phyloP scores from a whole-genome alignment of 2,797 vertebrate species.

The Bradypodion pumilum region DNA sequence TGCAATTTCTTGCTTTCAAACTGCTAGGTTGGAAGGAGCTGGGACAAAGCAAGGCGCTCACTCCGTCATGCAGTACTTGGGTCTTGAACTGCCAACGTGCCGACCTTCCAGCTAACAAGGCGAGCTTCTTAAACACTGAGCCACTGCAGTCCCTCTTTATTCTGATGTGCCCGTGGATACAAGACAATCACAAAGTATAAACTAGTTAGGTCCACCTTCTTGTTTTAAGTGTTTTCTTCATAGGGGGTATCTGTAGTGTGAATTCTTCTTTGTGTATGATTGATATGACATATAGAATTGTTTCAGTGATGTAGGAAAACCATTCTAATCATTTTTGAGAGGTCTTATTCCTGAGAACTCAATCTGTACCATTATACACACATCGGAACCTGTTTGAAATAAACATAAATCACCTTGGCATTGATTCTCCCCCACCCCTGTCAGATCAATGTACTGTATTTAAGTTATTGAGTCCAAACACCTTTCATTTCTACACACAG shows the following conservation, averaged over 20 bases:
- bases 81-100: too few relatives aligned
- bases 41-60: too few relatives aligned
- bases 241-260: too few relatives aligned
- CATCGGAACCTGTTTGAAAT: neutral
- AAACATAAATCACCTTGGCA: constrained; percentile 7
- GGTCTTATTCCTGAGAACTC: neutral
- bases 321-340: neutral
- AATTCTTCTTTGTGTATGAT: neutral
- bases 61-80: too few relatives aligned
- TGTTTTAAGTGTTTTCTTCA: neutral
- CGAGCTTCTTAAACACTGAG: too few relatives aligned
- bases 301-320: neutral
- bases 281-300: too few relatives aligned
- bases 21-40: too few relatives aligned
- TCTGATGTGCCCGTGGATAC: neutral
- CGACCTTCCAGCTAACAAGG: too few relatives aligned
- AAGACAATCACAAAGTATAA: neutral
- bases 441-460: constrained; percentile 32
- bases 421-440: neutral
- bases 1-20: too few relatives aligned
- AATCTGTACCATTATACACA: neutral
- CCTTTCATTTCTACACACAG: neutral
- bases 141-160: too few relatives aligned
- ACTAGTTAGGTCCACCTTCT: neutral
- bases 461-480: neutral